These are phyloP conservation scores for Dipodomys ordii DNA, from an alignment of 2,113 vertebrate genomes.

Conservation along the genomic window DNA sequence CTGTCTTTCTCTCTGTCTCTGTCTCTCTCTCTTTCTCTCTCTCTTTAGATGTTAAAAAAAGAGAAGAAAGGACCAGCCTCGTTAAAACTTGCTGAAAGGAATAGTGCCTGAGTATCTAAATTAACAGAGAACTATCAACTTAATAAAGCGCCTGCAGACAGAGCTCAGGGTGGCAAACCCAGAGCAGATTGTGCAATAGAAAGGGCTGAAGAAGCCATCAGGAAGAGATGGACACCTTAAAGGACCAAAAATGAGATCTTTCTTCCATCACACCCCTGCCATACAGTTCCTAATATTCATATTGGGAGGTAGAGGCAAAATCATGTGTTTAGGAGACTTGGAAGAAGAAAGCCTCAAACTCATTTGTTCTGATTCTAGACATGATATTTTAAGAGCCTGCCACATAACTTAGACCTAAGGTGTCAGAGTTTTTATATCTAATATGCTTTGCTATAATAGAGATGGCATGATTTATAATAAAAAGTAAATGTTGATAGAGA, in stretches of 20 bases:
- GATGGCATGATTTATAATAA: background rate
- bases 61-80: background rate
- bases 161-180: background rate
- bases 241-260: background rate
- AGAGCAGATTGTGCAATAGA: background rate
- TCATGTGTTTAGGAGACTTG: background rate
- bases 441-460: background rate
- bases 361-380: background rate
- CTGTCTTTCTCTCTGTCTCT: background rate
- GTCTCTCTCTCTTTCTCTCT: background rate
- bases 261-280: background rate
- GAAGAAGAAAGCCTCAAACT: background rate
- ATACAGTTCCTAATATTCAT: rapidly evolving
- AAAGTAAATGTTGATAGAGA: background rate
- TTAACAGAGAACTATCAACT: background rate
- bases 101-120: background rate
- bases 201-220: background rate
- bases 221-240: background rate
- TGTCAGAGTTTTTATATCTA: background rate
- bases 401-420: background rate
- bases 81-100: background rate
- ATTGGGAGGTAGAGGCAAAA: background rate
- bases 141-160: background rate
- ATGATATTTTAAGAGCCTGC: background rate
- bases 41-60: background rate